Evolutionary conservation across 2,113 vertebrate species (phyloP).

Genomic region (Barbus barbus): DNA sequence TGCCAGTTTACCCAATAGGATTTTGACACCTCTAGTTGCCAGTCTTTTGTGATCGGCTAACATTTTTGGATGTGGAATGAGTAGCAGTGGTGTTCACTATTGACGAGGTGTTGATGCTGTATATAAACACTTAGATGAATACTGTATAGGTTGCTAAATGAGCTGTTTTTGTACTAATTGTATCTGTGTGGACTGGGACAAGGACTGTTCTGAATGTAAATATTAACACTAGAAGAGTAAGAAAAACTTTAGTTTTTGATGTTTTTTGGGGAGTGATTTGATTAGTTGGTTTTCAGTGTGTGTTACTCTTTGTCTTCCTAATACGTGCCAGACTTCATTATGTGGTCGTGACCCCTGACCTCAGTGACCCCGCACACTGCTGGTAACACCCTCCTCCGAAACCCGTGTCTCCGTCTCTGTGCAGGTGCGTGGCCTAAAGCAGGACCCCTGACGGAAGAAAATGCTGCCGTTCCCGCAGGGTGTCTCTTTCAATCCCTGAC

Average conservation of each 20-base stretch:
- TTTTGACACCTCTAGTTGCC: too few species aligned
- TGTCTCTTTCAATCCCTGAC: slow-evolving; percentile 49
- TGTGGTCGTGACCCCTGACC: slow-evolving; percentile 24
- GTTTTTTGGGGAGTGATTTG: background rate
- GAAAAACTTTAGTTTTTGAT: background rate
- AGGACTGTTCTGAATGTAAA: too few species aligned
- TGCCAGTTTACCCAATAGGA: too few species aligned
- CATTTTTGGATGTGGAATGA: background rate
- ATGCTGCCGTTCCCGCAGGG: background rate
- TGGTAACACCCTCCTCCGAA: slow-evolving; percentile 30
- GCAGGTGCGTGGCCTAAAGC: slow-evolving; percentile 64
- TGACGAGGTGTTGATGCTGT: background rate
- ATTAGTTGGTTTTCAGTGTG: background rate
- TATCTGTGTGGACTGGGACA: too few species aligned
- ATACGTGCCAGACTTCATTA: slow-evolving; percentile 19
- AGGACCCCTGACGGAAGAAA: background rate
- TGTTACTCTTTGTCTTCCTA: background rate
- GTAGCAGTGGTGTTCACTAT: background rate
- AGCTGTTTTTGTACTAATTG: background rate
- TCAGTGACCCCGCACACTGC: slow-evolving; percentile 40
- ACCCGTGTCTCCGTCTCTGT: slow-evolving; percentile 56
- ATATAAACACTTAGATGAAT: background rate
- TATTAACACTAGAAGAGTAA: too few species aligned
- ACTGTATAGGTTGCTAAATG: background rate
- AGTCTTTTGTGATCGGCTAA: background rate